Base-by-base conservation (phyloP, 2,113 vertebrate genomes). In the Dicrurus megarhynchus region DNA sequence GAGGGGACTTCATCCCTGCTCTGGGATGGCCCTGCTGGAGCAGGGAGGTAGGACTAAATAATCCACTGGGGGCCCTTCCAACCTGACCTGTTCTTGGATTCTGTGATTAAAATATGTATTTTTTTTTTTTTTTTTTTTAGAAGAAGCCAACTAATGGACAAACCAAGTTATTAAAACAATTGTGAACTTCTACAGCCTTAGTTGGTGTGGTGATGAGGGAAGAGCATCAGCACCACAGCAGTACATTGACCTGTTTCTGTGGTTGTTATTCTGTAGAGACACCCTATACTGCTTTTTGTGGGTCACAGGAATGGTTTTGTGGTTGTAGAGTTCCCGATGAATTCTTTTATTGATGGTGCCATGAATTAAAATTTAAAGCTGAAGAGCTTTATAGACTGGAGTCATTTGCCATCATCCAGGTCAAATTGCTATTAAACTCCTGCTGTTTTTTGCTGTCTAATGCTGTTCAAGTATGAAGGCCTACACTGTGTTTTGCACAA, bases 171-270 rank as follows among this genome's bases (percentile, higher is more conserved):
- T n/a, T 7, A 13, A 16, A 75, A 67, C 1, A 39, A 19, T 28
- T 44, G 21, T 52, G 8, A 69, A 4, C 9, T 57, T 81, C 24
- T 41, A 5, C 5, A 30, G 26, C 10, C 13, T 74, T 17, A 33
- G 5, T 33, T 70, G 24, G 16, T 37, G 47, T 3, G 20, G 37
- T 19, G 7, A 6, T 37, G 19, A 59, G 12, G 21, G 28, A 22
- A 79, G 14, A 35, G 6, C 8, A 41, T 64, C 16, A 57, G 4
- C 11, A 39, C 5, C 15, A 30, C 4, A 42, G 27, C 4, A 50
- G 5, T 6, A 15, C 0, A 0, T 1, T 26, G 27, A 8, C 6
- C 6, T 5, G 1, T 46, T 55, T 68, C 30, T 56, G 12, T 20
- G 20, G 7, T 3, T 80, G 13, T 20, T 50, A 7, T 33, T 2